Base-by-base conservation (phyloP, 2,797 vertebrate genomes). In the Coregonus sp. region DNA sequence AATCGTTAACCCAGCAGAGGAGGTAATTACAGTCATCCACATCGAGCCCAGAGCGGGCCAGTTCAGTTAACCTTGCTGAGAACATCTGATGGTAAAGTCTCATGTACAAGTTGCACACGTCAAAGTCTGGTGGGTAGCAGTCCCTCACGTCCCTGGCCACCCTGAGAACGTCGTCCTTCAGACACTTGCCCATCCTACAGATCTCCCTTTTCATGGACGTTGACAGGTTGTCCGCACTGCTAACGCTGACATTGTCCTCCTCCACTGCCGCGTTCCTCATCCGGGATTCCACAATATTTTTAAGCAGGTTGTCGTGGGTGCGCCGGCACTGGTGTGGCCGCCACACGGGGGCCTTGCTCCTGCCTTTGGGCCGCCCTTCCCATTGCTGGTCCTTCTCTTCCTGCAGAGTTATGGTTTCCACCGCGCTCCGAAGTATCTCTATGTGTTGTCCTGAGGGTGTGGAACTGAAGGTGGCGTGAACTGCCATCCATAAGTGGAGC, bases 81-180 rank as follows among this genome's bases (percentile, higher is more conserved):
- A 98, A 95, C 4, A 73, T 84, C 35, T 82, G 75, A 66, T 97
- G 96, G 90, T 97, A 98, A 73, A 95, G 82, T 66, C 87, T 75
- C 4, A 94, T 94, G 2, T 97, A 97, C 50, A 89, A 63, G 47
- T 91, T 88, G 79, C 96, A 93, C 18, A 98, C 92, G 35, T 92
- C 85, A 80, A 96, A 93, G 5, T 96, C 89, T 0, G 89, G 72
- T 5, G 95, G 95, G 86, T 96, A 98, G 81, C 94, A 94, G 2
- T 82, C 88, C 81, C 86, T 91, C 71, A 97, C 88, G 0, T 75
- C 77, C 80, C 84, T 88, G 31, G 83, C 94, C 83, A 96, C 92
- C 0, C 75, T 84, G 78, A 94, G 92, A 81, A 98, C 89, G 89
- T 98, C 96, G 18, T 94, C 88, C 84, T 92, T 94, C 87, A 97